Base-by-base conservation (phyloP, 2,113 vertebrate species). In the Columbina picui region DNA sequence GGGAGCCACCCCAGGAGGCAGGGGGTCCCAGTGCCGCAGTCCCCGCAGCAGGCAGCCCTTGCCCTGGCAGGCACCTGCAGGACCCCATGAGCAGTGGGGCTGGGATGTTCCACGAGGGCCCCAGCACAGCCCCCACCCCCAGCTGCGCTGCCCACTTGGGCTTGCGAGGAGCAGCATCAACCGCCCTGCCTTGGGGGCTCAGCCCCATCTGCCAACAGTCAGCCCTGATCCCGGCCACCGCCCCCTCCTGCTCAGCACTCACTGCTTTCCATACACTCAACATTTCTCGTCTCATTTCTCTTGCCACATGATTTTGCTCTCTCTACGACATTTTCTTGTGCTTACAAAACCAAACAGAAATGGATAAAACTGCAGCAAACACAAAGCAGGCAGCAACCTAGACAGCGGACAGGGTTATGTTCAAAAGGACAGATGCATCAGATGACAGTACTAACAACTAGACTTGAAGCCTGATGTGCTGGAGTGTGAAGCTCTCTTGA, bases 1-100 rank as follows among this genome's bases (percentile, higher is more conserved):
- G n/a, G 36, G 25, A 57, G 9, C 18, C 25, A 1, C 0, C 17
- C 1, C 60, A 21, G 53, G 34, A 50, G 32, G 5, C 0, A 1
- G 5, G 38, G 29, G 22, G 9, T 11, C 36, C 64, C 1, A 0
- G 34, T 18, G 32, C 23, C 19, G 0, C 2, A 5, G 26, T n/a
- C 45, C 34, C 45, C 2, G 0, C 0, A 0, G 27, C 93, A 15
- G 47, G 30, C 27, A 75, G 38, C 38, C n/a, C 41, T 36, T 23
- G 45, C 7, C 29, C 74, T 2, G 1, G 3, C 23, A 10, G 55
- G 8, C 1, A 0, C 29, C 81, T 25, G 34, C 0, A 0, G 6
- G 22, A 56, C 14, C 55, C n/a, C 7, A 20, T 0, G 0, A 47
- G 23, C 6, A 14, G 39, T 0, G 2, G 78, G 70, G 34, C 22